Percentiles rank a stretch among this genome's conserved stretches.
phyloP scores from a whole-genome alignment of 2,797 vertebrate genomes.

The Acipenser oxyrinchus region DNA sequence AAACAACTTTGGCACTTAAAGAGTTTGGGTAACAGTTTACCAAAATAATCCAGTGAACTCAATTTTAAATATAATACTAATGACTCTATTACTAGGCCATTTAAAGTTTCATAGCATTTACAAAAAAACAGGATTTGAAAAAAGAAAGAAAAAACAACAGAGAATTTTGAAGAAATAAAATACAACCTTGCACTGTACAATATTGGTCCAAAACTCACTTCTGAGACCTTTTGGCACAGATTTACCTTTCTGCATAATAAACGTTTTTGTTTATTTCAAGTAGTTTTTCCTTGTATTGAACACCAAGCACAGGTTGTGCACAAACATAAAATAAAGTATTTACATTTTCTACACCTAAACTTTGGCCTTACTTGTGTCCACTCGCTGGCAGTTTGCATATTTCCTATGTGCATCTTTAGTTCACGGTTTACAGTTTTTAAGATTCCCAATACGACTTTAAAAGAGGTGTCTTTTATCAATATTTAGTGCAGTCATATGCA shows the following conservation, averaged over 20 bases:
- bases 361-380: neutral
- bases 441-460: neutral
- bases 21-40: conserved; percentile 36
- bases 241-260: neutral
- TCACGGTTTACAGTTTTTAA: neutral
- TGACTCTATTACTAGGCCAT: conserved; percentile 53
- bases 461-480: conserved; percentile 38
- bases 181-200: conserved; percentile 30
- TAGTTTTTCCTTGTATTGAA: conserved; percentile 14
- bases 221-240: conserved; percentile 19
- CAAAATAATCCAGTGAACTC: conserved; percentile 66
- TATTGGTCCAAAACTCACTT: conserved; percentile 47
- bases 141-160: neutral
- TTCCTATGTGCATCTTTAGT: conserved; percentile 17
- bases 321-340: neutral
- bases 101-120: conserved; percentile 57
- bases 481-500: conserved; percentile 70
- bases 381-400: neutral
- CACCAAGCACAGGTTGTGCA: neutral
- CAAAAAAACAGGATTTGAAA: conserved; percentile 43
- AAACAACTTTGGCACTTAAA: conserved; percentile 27
- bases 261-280: conserved; percentile 24
- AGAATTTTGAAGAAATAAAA: conserved; percentile 22
- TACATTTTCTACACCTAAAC: neutral
- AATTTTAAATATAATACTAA: conserved; percentile 79